A percentile compares a stretch with the other conserved stretches of the same genome.
Evolutionary conservation across 2,113 vertebrate species (phyloP).

Genomic region (Carassius auratus): DNA sequence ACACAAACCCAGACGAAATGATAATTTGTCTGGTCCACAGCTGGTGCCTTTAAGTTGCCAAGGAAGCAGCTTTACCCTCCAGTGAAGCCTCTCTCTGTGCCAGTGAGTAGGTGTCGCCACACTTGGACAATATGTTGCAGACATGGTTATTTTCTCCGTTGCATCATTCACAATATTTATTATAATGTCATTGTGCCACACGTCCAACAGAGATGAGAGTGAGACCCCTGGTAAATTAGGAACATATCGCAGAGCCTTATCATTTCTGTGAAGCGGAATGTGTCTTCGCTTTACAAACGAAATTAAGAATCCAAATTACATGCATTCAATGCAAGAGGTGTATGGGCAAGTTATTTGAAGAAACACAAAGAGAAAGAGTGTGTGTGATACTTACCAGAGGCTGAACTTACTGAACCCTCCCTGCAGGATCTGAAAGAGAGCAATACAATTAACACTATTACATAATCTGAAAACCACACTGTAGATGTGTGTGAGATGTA

Average conservation of each 20-base stretch:
- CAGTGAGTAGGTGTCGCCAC: conserved; percentile 46
- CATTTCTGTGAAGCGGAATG: neutral
- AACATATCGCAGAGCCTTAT: neutral
- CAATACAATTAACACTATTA: neutral
- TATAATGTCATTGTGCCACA: conserved; percentile 55
- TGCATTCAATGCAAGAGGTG: neutral
- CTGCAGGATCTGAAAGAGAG: conserved; percentile 40
- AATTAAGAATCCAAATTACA: neutral
- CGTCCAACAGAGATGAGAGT: conserved; percentile 52
- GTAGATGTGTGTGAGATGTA: neutral
- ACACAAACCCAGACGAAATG: neutral
- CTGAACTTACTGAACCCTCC: conserved; percentile 42
- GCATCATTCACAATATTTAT: conserved; percentile 51
- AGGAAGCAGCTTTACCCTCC: conserved; percentile 46
- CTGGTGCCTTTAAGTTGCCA: conserved; percentile 48
- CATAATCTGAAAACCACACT: neutral
- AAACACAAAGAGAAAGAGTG: conserved; percentile 1
- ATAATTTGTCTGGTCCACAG: conserved; percentile 50
- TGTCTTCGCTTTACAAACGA: neutral
- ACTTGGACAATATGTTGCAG: conserved; percentile 14
- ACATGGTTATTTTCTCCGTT: conserved; percentile 47
- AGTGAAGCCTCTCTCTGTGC: conserved; percentile 51
- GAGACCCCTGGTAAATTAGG: conserved; percentile 34
- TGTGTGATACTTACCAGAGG: conserved; percentile 38
- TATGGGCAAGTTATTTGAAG: neutral